These are phyloP conservation scores for Choristoneura fumiferana DNA, from an alignment of 1,140 invertebrate genomes.

Conservation along the genomic window DNA sequence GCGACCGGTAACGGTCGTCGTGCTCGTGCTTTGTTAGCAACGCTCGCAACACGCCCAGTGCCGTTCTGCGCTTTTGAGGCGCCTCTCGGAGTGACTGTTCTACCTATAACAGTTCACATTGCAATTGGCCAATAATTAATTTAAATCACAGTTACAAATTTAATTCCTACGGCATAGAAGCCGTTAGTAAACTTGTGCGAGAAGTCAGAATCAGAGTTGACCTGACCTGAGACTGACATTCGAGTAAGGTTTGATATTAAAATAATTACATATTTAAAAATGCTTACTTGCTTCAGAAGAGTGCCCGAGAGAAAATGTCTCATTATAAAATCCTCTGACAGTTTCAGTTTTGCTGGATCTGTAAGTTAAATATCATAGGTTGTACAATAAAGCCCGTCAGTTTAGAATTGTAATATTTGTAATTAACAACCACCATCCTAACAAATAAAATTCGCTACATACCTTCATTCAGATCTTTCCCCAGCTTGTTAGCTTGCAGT, in stretches of 20 bases:
- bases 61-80: conserved; percentile 87
- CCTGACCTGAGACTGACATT: no score
- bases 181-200: no score
- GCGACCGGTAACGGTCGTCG: conserved; percentile 92
- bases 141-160: no score
- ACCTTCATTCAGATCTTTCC: conserved; percentile 63
- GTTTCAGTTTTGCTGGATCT: conserved; percentile 71
- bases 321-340: conserved; percentile 89
- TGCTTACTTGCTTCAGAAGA: conserved; percentile 83
- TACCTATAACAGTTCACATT: conserved; percentile 79
- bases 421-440: no score
- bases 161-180: no score
- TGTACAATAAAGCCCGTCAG: no score
- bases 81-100: conserved; percentile 90
- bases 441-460: background rate
- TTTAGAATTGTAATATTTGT: no score
- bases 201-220: no score
- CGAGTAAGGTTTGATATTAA: no score
- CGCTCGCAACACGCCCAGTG: conserved; percentile 89
- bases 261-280: conserved; percentile 84
- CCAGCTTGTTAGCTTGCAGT: conserved; percentile 80
- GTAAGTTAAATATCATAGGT: conserved; percentile 61
- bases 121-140: no score
- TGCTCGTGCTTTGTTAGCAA: conserved; percentile 95
- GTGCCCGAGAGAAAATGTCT: conserved; percentile 94